Evolutionary conservation across 2,797 vertebrate genomes (phyloP), one percentile per base, ranked within the genome.

Genomic region (Pipistrellus pygmaeus): DNA sequence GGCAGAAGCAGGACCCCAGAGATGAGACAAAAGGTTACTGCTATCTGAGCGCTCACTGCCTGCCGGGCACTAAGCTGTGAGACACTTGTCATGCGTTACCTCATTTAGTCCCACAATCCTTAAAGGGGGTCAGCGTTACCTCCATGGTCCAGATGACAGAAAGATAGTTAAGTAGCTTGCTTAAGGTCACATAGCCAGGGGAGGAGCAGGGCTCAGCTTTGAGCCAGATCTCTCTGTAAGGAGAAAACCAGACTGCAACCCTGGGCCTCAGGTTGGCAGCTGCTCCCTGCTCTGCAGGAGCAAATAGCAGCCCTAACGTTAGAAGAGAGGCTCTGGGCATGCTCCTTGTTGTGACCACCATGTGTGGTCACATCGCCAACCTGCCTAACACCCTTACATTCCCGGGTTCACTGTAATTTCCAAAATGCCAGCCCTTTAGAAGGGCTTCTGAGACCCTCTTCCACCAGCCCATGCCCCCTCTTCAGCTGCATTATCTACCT

Each of bases 31-130:
- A 30, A 81, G 21, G 25, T 53, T 7, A 7, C 60, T 41, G 14
- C 44, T 27, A 48, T 8, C 12, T 4, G 60, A 77, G 53, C 7
- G 0, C 55, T 2, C 0, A 0, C 68, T 8, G 9, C 53, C 87
- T 35, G 25, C 68, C 60, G 27, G 88, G 78, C 41, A 30, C 62
- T 46, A 30, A 6, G 9, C 68, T 7, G 10, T 12, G 64, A 44
- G 69, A 68, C 30, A 2, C 46, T 18, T 46, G 46, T n/a, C 25
- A 0, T 35, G 17, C 64, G 6, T 68, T 71, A 32, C 48, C 41
- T 72, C 66, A 9, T 84, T 48, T 68, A 78, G 76, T 53, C 41
- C 81, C 53, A 69, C 25, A 76, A 23, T 25, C 15, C 1, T 44
- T 0, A 32, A 78, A 87, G 55, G 44, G 60, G 15, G 20, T 46